Base-by-base conservation (phyloP, 64 coral and sea anemone genomes). In the Anthopleura sola region DNA sequence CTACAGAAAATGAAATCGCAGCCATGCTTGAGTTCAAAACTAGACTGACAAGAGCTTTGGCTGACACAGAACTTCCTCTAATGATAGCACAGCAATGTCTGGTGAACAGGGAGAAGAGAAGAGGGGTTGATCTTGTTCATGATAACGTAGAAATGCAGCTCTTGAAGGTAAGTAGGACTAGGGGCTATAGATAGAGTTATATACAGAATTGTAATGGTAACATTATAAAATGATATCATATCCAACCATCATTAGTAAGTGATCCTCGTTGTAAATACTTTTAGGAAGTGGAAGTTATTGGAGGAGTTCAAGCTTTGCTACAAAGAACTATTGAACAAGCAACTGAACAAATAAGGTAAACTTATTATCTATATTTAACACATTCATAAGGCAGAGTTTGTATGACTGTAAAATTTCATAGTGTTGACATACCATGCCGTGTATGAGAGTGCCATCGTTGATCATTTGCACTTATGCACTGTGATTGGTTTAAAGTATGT, bases 81-180 rank as follows among this genome's bases (percentile, higher is more conserved):
- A 91, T 95, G 81, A 94, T 99, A 78, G 97, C 93, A 75, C 86
- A 94, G 84, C 93, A 99, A 60, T 99, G 97, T 92, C 89, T 99
- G 37, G 87, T 88, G 5, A 94, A 91, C 75, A 91, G 97, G 37
- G 97, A 99, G 80, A 94, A 86, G 78, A 89, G 97, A 74, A 55
- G 86, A 36, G 88, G 91, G 36, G 88, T 99, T 80, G 97, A 99
- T 87, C 87, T 95, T 36, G 97, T 99, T 33, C 97, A 99, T 37
- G 97, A 99, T 56, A 94, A 99, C 69, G 97, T 99, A 26, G 97
- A 99, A 90, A 92, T 99, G 66, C 97, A 99, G 85, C 75, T 99
- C 39, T 83, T 95, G 14, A 99, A 99, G 90, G 97, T 90, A 75
- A 57, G 77, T 18, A 24, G 17, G 23, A 71, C 66, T 36, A 53